phyloP scores from a whole-genome alignment of 1,140 invertebrate species.

The Tribolium castaneum region DNA sequence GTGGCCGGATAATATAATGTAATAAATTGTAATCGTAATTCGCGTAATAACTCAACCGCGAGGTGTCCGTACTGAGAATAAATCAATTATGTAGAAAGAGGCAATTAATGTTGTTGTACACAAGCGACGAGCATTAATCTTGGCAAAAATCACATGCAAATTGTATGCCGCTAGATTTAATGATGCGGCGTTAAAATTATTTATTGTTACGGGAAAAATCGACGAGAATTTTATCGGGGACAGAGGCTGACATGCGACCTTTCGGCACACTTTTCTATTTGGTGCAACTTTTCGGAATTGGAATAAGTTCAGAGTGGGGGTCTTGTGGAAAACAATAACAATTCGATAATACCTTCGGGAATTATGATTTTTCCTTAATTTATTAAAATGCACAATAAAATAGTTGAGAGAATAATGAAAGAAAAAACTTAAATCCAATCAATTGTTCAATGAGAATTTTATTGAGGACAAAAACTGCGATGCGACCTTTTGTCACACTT shows the following conservation, averaged over 20 bases:
- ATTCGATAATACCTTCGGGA: too few relatives aligned
- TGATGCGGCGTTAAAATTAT: conserved; percentile 11
- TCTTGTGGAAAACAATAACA: too few relatives aligned
- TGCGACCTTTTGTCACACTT: too few relatives aligned
- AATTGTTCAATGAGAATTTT: too few relatives aligned
- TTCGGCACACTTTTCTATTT: background rate
- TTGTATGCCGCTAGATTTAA: conserved; percentile 15
- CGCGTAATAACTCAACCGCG: conserved; percentile 4
- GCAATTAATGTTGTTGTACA: conserved; percentile 26
- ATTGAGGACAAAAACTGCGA: too few relatives aligned
- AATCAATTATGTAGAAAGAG: conserved; percentile 18
- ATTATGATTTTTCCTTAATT: too few relatives aligned
- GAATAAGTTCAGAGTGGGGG: background rate
- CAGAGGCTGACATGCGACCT: background rate
- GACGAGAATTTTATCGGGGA: background rate
- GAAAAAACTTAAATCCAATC: too few relatives aligned
- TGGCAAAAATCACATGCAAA: conserved; percentile 15
- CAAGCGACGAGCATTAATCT: background rate
- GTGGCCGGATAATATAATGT: conserved; percentile 6
- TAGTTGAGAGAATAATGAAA: too few relatives aligned
- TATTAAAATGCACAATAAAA: too few relatives aligned
- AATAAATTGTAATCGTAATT: conserved; percentile 17
- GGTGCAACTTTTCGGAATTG: background rate
- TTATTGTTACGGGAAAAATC: conserved; percentile 3
- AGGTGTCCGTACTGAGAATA: background rate